phyloP scores from a whole-genome alignment of 2,888 invertebrate genomes.

The Drosophila seclusa region DNA sequence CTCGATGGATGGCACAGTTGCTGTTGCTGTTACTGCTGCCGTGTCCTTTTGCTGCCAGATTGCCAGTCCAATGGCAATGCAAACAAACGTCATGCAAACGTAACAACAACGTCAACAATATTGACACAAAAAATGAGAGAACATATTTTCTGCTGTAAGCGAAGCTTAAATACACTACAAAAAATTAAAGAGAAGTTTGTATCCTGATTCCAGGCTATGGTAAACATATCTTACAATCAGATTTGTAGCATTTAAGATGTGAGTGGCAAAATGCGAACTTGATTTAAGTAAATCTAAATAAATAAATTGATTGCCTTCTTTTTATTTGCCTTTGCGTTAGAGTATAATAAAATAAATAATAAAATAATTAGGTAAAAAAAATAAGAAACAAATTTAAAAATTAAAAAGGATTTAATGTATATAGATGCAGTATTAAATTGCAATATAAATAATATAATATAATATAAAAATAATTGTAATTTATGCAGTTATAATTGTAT shows the following conservation, averaged over 20 bases:
- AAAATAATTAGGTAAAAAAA: not conserved
- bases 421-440: not conserved
- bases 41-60: slow-evolving; percentile 58
- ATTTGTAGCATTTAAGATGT: not conserved
- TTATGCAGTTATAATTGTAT: not conserved
- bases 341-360: not conserved
- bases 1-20: not conserved
- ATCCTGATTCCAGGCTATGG: not conserved
- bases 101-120: slow-evolving; percentile 35
- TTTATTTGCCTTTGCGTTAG: not conserved
- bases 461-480: not conserved
- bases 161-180: slow-evolving; percentile 17
- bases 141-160: not conserved
- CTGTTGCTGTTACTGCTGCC: slow-evolving; percentile 16
- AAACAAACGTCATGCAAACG: slow-evolving; percentile 61
- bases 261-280: not conserved
- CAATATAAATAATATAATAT: too few species aligned
- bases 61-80: slow-evolving; percentile 57
- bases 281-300: not conserved
- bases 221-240: not conserved
- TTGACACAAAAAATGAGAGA: slow-evolving; percentile 34
- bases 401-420: rapidly evolving
- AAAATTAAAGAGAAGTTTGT: rapidly evolving
- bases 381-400: not conserved
- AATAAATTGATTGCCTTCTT: too few species aligned